Conservation (phyloP, 2,113 vertebrate genomes). For the Bubalus kerabau region DNA sequence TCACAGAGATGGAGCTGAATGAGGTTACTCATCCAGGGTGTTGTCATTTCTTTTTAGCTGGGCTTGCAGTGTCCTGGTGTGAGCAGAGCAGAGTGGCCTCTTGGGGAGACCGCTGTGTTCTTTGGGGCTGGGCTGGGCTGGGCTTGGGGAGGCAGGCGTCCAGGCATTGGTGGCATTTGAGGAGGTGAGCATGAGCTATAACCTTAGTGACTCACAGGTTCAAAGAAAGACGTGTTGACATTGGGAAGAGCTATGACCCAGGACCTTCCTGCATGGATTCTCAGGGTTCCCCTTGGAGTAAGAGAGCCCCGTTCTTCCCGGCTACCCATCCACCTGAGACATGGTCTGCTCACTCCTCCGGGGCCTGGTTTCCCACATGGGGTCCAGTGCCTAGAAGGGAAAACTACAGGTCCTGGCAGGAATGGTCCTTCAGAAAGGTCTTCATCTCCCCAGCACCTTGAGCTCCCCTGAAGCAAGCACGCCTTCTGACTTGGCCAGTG, state of each 20-base stretch:
- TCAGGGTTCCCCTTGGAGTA: not conserved
- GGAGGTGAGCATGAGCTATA: not conserved
- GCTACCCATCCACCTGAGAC: rapidly evolving
- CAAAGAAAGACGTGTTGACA: not conserved
- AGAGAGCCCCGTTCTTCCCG: rapidly evolving
- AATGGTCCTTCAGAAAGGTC: rapidly evolving
- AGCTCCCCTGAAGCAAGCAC: rapidly evolving
- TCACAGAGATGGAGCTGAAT: slow-evolving; percentile 65
- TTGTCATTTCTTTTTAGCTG: slow-evolving; percentile 26
- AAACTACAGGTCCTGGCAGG: not conserved
- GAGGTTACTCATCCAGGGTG: slow-evolving; percentile 57
- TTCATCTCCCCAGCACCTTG: rapidly evolving
- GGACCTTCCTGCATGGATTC: rapidly evolving
- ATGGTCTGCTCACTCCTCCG: rapidly evolving
- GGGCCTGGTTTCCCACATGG: rapidly evolving
- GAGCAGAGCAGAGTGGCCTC: not conserved
- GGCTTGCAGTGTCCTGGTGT: slow-evolving; percentile 35
- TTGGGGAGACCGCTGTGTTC: not conserved
- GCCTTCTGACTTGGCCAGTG: not conserved
- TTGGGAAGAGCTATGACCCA: not conserved
- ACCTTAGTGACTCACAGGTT: not conserved
- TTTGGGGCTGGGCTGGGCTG: not conserved
- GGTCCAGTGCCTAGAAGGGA: rapidly evolving
- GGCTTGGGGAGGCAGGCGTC: not conserved
- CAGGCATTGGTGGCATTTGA: not conserved